Conservation (phyloP, 2,113 vertebrate species). For the Triplophysa dalaica region DNA sequence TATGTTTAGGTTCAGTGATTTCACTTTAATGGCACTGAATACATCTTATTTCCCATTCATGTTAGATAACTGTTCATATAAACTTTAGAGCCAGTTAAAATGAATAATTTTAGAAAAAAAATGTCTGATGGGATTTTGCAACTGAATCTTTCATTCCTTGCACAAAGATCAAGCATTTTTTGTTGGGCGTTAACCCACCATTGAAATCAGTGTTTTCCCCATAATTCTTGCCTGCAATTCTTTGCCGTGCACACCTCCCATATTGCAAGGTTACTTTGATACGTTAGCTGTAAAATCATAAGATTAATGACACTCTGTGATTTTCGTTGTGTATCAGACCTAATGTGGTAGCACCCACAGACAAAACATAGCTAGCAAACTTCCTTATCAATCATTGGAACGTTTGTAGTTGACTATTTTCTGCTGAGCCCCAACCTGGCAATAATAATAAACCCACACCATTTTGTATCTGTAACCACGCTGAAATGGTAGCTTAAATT, state of each 20-base stretch:
- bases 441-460: not conserved
- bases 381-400: not conserved
- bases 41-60: no score
- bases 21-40: no score
- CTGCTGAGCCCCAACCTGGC: conserved; percentile 62
- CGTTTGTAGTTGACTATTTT: conserved; percentile 61
- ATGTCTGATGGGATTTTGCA: no score
- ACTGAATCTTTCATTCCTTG: no score
- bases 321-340: conserved; percentile 93
- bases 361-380: not conserved
- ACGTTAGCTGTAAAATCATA: conserved; percentile 90
- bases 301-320: conserved; percentile 86
- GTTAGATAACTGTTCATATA: no score
- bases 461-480: no score
- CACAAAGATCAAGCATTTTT: not conserved
- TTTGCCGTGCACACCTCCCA: conserved; percentile 22
- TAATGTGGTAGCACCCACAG: conserved; percentile 63
- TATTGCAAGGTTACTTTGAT: conserved; percentile 84
- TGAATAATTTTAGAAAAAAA: no score
- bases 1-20: no score
- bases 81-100: no score
- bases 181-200: no score
- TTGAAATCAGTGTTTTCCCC: not conserved
- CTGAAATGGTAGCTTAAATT: no score
- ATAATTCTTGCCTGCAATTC: not conserved